phyloP scores from a whole-genome alignment of 2,113 vertebrate genomes.

The Oryzias melastigma region DNA sequence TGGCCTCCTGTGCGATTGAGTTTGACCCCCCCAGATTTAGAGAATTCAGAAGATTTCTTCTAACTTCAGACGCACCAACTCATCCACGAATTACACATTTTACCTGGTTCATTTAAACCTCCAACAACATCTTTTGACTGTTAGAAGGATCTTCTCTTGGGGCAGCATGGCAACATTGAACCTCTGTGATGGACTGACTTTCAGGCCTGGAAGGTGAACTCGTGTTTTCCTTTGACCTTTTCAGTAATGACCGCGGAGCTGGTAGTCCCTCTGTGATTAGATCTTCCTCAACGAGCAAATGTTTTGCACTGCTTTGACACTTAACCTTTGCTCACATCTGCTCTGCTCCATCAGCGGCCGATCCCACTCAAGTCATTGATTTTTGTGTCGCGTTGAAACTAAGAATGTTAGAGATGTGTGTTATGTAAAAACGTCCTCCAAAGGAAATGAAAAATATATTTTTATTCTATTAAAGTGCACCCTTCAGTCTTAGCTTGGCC shows the following conservation, averaged over 20 bases:
- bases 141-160: too few relatives aligned
- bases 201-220: conserved; percentile 2
- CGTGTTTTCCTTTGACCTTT: conserved; percentile 50
- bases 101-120: too few relatives aligned
- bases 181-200: conserved; percentile 2
- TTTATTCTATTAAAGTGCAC: background rate
- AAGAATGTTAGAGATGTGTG: background rate
- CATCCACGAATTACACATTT: too few relatives aligned
- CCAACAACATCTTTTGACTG: too few relatives aligned
- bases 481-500: too few relatives aligned
- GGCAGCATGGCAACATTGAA: background rate
- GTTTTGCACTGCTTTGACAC: conserved; percentile 51
- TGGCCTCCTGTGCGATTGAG: too few relatives aligned
- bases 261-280: conserved; percentile 14
- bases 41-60: too few relatives aligned
- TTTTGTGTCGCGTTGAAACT: conserved; percentile 18
- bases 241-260: conserved; percentile 32
- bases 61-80: too few relatives aligned
- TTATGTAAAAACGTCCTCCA: background rate
- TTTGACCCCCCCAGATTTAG: too few relatives aligned
- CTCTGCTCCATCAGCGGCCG: conserved; percentile 30
- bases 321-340: conserved; percentile 63
- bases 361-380: conserved; percentile 50
- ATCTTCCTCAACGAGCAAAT: conserved; percentile 37
- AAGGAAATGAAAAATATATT: conserved; percentile 10